Percentiles rank a stretch among this genome's conserved stretches.
Evolutionary conservation across 1,140 invertebrate genomes (phyloP).

Genomic region (Zaprionus camerounensis): DNA sequence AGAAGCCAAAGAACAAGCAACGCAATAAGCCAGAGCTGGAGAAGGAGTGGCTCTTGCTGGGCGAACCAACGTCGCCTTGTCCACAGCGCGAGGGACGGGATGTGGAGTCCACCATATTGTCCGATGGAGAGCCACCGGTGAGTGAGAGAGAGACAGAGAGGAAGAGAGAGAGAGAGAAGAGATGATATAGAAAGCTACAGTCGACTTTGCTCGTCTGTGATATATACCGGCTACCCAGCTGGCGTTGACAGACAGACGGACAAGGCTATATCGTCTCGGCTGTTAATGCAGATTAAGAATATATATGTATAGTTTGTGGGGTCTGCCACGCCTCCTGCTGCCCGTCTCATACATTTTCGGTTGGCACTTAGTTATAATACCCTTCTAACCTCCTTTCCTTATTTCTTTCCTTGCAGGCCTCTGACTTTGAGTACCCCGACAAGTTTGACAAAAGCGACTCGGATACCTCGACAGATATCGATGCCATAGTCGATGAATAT

Average conservation of each 20-base stretch:
- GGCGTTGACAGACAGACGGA: too few relatives aligned
- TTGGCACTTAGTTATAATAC: too few relatives aligned
- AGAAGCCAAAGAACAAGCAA: constrained; percentile 71
- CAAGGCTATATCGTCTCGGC: too few relatives aligned
- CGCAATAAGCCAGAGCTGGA: constrained; percentile 77
- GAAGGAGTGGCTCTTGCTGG: constrained; percentile 82
- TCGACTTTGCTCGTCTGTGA: too few relatives aligned
- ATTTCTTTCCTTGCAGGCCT: constrained; percentile 48
- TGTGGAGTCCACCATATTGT: constrained; percentile 77
- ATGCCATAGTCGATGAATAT: constrained; percentile 84
- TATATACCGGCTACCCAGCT: too few relatives aligned
- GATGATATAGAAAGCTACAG: too few relatives aligned
- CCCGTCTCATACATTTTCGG: neutral
- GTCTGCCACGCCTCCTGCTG: too few relatives aligned
- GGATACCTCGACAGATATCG: constrained; percentile 84
- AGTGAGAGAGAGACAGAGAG: neutral
- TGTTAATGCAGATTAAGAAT: too few relatives aligned
- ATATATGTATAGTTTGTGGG: too few relatives aligned
- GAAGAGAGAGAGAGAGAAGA: too few relatives aligned
- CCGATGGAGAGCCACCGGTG: constrained; percentile 77
- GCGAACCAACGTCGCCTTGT: constrained; percentile 80
- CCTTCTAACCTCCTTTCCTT: neutral
- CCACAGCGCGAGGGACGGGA: constrained; percentile 67
- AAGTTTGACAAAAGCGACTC: constrained; percentile 80
- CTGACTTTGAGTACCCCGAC: constrained; percentile 81